phyloP scores from a whole-genome alignment of 2,113 vertebrate species.

The Muntiacus muntjak region DNA sequence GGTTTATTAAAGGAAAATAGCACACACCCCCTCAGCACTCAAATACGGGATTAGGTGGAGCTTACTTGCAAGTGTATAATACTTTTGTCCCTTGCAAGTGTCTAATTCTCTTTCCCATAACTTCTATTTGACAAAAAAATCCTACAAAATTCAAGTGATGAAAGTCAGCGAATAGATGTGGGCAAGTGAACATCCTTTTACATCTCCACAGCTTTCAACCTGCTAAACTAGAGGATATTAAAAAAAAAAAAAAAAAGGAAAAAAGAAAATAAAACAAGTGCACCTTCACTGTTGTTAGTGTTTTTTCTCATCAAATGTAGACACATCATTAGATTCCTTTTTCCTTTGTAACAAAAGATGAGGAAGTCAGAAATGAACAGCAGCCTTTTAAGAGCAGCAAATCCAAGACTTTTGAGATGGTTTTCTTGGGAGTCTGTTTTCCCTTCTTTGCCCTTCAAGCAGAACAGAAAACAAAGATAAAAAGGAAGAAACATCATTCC shows the following conservation, averaged over 20 bases:
- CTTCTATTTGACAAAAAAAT: constrained; percentile 36
- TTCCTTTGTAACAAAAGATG: background rate
- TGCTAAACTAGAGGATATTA: background rate
- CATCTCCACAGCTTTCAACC: background rate
- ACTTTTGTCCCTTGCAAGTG: background rate
- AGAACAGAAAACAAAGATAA: constrained; percentile 60
- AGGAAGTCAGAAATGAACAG: constrained; percentile 54
- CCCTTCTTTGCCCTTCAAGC: constrained; percentile 62
- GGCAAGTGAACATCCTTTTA: constrained; percentile 6
- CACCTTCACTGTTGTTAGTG: constrained; percentile 52
- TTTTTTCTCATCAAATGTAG: background rate
- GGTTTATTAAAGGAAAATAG: background rate
- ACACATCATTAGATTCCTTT: background rate
- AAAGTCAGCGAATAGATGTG: background rate
- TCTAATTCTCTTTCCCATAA: constrained; percentile 26
- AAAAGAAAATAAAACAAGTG: constrained; percentile 31
- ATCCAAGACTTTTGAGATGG: constrained; percentile 70
- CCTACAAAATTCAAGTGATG: background rate
- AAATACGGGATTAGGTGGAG: background rate
- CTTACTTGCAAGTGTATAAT: constrained; percentile 14
- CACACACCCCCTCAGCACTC: background rate
- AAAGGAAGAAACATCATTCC: constrained; percentile 14
- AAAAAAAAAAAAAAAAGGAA: background rate
- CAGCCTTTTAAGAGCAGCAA: constrained; percentile 71
- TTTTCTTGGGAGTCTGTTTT: constrained; percentile 68